Base-by-base conservation (phyloP, 2,113 vertebrate species). In the Cercocebus atys region DNA sequence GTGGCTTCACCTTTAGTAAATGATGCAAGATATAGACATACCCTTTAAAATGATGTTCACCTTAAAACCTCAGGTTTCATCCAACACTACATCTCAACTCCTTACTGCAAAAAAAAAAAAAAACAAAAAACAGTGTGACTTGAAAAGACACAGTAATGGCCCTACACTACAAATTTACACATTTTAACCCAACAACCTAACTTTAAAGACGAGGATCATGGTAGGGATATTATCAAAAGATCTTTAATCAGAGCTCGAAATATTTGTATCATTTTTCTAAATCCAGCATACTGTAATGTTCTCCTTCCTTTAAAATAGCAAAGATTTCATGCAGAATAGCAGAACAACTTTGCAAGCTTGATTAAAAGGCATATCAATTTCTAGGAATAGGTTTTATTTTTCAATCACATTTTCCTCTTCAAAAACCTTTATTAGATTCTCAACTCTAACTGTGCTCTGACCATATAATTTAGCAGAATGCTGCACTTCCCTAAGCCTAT, bases 381-480 rank as follows among this genome's bases (percentile, higher is more conserved):
- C 97, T 82, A 95, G 55, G 68, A 94, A 96, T 82, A 12, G 64
- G 78, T 92, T 97, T 97, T 96, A 94, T 96, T 95, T 98, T 97
- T 95, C 88, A 92, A 88, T 93, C 5, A 2, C 90, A 93, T 91
- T 87, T 97, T 88, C 76, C 82, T 88, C 88, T 82, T 66, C 82
- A 90, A 95, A 97, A 98, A 97, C 84, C 94, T 92, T 93, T 96
- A 97, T 97, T 94, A 97, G 95, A 94, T 83, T 97, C 95, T 96
- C 96, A 86, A 80, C 59, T 93, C 87, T 64, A 80, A 84, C 84
- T 84, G 82, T 95, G 81, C 93, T 93, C 94, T 97, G 93, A 96
- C 95, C 83, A 79, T 95, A 73, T 97, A 96, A 98, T 98, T 98
- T 98, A 97, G 50, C 50, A 92, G 96, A 96, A 96, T 88, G 47